phyloP scores from a whole-genome alignment of 1,140 invertebrate genomes.

The Macrobrachium rosenbergii region DNA sequence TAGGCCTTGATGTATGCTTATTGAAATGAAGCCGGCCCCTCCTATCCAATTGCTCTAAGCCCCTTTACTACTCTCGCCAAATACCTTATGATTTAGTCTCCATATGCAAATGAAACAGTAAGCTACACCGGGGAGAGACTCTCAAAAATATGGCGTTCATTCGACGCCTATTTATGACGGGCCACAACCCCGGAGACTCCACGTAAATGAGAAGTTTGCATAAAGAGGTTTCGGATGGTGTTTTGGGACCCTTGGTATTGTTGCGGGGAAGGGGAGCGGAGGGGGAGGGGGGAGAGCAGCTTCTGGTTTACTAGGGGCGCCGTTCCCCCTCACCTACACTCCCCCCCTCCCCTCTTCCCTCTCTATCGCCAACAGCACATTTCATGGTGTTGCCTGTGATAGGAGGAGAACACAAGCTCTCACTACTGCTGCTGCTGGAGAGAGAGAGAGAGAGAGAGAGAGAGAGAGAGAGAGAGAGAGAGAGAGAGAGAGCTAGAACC shows the following conservation, averaged over 20 bases:
- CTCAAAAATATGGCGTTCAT: slow-evolving; percentile 49
- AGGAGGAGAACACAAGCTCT: slow-evolving; percentile 4
- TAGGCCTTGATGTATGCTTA: slow-evolving; percentile 67
- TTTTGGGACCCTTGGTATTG: not conserved
- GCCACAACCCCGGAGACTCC: slow-evolving; percentile 20
- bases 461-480: not conserved
- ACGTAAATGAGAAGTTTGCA: slow-evolving; percentile 30
- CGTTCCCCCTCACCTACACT: slow-evolving; percentile 10
- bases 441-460: not conserved
- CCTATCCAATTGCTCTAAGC: slow-evolving; percentile 60
- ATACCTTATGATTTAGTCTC: slow-evolving; percentile 52
- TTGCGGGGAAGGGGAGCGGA: not conserved
- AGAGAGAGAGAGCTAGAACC: not conserved
- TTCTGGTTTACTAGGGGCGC: not conserved
- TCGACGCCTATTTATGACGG: slow-evolving; percentile 34
- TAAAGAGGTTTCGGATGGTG: slow-evolving; percentile 32
- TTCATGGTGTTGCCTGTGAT: slow-evolving; percentile 54
- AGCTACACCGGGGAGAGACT: slow-evolving; percentile 43
- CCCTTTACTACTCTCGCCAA: slow-evolving; percentile 36
- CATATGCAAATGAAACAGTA: slow-evolving; percentile 57
- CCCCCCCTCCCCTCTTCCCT: not conserved
- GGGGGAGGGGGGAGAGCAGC: not conserved
- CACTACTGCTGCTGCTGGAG: too few species aligned
- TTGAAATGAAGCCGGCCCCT: slow-evolving; percentile 66
- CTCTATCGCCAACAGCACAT: not conserved